phyloP scores from a whole-genome alignment of 2,113 vertebrate genomes.

The Lamprotornis superbus region DNA sequence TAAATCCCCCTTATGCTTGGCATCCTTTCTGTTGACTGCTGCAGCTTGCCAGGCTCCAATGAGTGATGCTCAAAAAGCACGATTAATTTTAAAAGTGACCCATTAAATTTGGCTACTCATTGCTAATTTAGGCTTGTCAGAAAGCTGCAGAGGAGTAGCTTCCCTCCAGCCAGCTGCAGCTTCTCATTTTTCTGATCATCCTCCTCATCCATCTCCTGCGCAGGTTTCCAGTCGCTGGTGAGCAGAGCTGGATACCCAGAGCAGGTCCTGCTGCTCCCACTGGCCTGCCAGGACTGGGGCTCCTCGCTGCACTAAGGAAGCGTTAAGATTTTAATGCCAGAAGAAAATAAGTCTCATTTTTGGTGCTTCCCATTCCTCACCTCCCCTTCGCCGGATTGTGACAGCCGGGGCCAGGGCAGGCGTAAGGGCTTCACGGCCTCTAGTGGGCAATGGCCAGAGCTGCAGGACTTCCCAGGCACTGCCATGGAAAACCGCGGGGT shows the following conservation, averaged over 20 bases:
- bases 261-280: not conserved
- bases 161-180: not conserved
- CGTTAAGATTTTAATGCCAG: not conserved
- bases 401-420: not conserved
- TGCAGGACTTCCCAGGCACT: constrained; percentile 13
- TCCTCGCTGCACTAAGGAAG: not conserved
- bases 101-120: not conserved
- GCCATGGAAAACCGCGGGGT: accelerated
- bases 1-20: not conserved
- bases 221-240: not conserved
- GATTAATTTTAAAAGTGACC: not conserved
- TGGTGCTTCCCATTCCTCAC: not conserved
- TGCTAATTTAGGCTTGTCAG: not conserved
- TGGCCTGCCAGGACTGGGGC: not conserved
- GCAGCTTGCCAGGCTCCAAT: not conserved
- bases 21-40: not conserved
- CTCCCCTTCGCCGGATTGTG: not conserved
- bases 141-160: not conserved
- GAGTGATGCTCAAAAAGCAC: not conserved
- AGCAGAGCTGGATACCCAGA: not conserved
- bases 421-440: constrained; percentile 72
- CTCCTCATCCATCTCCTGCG: not conserved
- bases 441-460: constrained; percentile 61
- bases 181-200: not conserved
- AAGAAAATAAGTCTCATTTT: not conserved